A percentile compares a stretch with the other conserved stretches of the same genome.
These are phyloP conservation scores for Thermophis baileyi DNA, from an alignment of 2,113 vertebrate species.

Conservation along the genomic window DNA sequence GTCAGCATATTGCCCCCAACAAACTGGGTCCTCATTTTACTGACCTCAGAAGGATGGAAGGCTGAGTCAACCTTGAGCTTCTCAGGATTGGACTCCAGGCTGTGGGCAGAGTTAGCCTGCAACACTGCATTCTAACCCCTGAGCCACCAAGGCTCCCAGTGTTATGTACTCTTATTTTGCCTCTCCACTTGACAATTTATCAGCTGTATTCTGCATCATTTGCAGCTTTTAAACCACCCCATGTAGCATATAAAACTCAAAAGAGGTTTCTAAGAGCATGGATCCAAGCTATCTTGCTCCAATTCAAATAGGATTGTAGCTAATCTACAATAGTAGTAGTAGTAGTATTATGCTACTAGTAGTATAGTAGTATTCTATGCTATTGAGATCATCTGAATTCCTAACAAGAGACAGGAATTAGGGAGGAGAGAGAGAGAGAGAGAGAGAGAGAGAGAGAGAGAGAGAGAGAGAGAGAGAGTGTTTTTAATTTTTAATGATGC, in stretches of 20 bases:
- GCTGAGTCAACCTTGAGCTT: not conserved
- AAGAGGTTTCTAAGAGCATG: not conserved
- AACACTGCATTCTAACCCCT: not conserved
- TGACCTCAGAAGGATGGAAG: not conserved
- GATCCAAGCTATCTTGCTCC: not conserved
- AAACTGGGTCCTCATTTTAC: not conserved
- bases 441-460: too few species aligned
- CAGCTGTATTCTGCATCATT: not conserved
- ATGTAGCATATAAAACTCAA: not conserved
- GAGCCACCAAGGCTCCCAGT: not conserved
- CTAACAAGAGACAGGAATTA: not conserved
- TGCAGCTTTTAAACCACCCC: not conserved
- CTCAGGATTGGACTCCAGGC: not conserved
- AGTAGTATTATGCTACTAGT: too few species aligned
- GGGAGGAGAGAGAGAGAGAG: not conserved
- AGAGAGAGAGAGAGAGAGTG: not conserved
- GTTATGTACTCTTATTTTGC: not conserved
- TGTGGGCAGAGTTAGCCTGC: not conserved
- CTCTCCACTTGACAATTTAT: not conserved
- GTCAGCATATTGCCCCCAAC: not conserved
- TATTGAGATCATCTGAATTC: not conserved
- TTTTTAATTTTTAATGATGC: too few species aligned
- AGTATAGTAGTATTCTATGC: not conserved
- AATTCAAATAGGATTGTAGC: not conserved
- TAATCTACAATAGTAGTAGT: too few species aligned